Conservation (phyloP, 2,888 invertebrate species). For the Scaeva pyrastri region DNA sequence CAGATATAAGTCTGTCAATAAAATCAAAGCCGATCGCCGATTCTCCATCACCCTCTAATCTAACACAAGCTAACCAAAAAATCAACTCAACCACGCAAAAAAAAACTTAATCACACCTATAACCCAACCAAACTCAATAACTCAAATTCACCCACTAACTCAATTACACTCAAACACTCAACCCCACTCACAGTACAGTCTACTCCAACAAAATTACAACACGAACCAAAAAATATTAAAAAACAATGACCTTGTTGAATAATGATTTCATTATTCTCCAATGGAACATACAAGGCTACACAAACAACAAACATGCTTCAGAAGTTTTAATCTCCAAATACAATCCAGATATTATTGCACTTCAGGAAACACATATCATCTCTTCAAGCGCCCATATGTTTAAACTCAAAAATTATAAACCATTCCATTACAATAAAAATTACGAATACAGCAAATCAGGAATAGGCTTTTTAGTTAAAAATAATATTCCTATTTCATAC, state of each 20-base stretch:
- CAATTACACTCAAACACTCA: background rate
- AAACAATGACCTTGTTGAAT: constrained; percentile 25
- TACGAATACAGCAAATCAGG: background rate
- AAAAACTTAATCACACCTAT: no score
- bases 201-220: constrained; percentile 11
- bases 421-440: background rate
- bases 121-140: constrained; percentile 51
- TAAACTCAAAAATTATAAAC: constrained; percentile 17
- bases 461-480: background rate
- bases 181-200: no score
- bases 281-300: no score
- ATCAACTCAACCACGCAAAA: no score
- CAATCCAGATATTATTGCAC: constrained; percentile 1
- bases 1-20: no score
- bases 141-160: constrained; percentile 18
- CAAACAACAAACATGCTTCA: no score
- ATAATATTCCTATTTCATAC: background rate
- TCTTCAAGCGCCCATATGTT: background rate
- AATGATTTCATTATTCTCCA: constrained; percentile 9
- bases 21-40: no score
- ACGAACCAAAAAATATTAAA: constrained; percentile 8
- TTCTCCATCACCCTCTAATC: no score
- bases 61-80: no score
- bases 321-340: no score
- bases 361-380: background rate